These are phyloP conservation scores for Galeruca laticollis DNA, from an alignment of 2,888 invertebrate genomes.

Conservation along the genomic window DNA sequence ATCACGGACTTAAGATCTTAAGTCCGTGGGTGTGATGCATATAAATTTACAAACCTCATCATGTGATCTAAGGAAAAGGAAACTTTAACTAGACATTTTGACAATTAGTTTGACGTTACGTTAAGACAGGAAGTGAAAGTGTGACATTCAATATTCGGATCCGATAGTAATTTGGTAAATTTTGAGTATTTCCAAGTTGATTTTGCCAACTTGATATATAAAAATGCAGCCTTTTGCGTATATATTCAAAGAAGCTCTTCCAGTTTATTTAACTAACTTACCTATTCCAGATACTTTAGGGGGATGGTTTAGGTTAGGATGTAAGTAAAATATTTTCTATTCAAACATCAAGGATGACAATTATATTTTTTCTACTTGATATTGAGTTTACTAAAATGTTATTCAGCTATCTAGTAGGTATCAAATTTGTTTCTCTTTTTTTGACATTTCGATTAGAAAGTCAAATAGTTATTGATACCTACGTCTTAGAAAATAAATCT, in stretches of 20 bases:
- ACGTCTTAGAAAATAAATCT: too few species aligned
- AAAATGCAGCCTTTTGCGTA: constrained; percentile 70
- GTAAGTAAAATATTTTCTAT: constrained; percentile 69
- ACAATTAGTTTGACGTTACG: background rate
- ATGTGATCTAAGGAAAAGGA: background rate
- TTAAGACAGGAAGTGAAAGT: background rate
- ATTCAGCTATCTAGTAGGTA: background rate
- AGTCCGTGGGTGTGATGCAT: too few species aligned
- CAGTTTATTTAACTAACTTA: constrained; percentile 85
- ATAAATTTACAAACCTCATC: background rate
- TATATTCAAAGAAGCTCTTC: constrained; percentile 82
- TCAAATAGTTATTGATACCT: too few species aligned
- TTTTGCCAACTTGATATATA: constrained; percentile 12
- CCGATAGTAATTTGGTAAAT: background rate
- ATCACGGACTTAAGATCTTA: too few species aligned
- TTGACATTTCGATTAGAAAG: too few species aligned
- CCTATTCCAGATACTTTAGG: constrained; percentile 87
- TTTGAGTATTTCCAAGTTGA: background rate
- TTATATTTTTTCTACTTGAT: constrained; percentile 35
- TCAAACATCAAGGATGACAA: constrained; percentile 5
- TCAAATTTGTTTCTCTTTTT: background rate
- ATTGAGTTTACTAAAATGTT: constrained; percentile 21
- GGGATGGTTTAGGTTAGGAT: constrained; percentile 88
- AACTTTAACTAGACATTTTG: background rate
- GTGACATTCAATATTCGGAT: background rate